Conservation (phyloP, 2,888 invertebrate genomes). For the Sthenelais limicola region DNA sequence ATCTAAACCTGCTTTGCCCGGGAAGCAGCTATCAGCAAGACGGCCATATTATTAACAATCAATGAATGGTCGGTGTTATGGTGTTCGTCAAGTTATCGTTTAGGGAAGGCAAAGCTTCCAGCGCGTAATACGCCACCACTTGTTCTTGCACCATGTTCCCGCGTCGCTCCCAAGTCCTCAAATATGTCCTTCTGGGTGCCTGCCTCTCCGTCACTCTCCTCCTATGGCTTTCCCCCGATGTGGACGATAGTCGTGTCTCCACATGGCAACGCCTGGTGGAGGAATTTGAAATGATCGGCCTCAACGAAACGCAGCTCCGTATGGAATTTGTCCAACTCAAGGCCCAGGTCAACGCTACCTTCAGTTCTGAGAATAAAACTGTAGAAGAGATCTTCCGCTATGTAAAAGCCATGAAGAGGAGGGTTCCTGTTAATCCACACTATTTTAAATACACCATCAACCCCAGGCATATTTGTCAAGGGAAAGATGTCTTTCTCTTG, state of each 20-base stretch:
- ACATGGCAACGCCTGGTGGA: slow-evolving; percentile 36
- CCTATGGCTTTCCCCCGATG: slow-evolving; percentile 43
- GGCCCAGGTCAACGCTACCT: slow-evolving; percentile 38
- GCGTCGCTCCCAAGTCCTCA: slow-evolving; percentile 46
- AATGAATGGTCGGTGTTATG: no score
- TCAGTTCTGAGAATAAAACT: slow-evolving; percentile 38
- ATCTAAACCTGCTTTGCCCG: no score
- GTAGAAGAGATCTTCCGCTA: slow-evolving; percentile 45
- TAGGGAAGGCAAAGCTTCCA: no score
- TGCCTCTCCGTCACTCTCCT: slow-evolving; percentile 33
- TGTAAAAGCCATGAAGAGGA: slow-evolving; percentile 40
- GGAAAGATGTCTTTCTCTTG: slow-evolving; percentile 54
- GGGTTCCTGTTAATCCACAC: slow-evolving; percentile 58
- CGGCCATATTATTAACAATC: no score
- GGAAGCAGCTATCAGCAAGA: no score
- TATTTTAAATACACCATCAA: slow-evolving; percentile 59
- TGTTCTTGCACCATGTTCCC: slow-evolving; percentile 47
- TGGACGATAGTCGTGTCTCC: neutral
- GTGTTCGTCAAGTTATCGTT: no score
- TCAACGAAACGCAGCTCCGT: slow-evolving; percentile 47
- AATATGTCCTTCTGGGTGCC: slow-evolving; percentile 24
- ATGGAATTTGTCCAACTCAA: slow-evolving; percentile 40
- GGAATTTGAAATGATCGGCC: slow-evolving; percentile 24
- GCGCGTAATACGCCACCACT: no score
- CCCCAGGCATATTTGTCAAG: slow-evolving; percentile 55